Percentiles rank a stretch among this genome's conserved stretches.
These are phyloP conservation scores for Drosophila pegasa DNA, from an alignment of 2,888 invertebrate species.

Conservation along the genomic window DNA sequence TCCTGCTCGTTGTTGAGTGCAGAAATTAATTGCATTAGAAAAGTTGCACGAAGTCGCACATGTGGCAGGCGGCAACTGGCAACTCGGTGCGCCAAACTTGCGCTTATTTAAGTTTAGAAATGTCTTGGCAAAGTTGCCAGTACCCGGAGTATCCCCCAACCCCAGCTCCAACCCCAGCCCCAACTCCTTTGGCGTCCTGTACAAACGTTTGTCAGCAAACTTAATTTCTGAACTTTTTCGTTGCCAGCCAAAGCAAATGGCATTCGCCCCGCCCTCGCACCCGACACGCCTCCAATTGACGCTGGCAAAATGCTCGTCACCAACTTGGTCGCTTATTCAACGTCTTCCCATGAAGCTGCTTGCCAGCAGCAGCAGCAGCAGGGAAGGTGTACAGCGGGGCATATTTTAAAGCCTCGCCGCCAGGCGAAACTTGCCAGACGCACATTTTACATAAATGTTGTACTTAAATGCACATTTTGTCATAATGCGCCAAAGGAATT, in stretches of 20 bases:
- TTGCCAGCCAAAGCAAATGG: conserved; percentile 64
- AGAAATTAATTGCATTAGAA: conserved; percentile 81
- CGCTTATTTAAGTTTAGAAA: conserved; percentile 79
- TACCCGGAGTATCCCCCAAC: conserved; percentile 2
- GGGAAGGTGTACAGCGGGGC: conserved; percentile 49
- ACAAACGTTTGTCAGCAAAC: conserved; percentile 80
- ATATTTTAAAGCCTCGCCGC: conserved; percentile 67
- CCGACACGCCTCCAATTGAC: conserved; percentile 39
- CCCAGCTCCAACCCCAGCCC: not conserved
- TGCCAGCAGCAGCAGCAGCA: no score
- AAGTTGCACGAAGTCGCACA: conserved; percentile 73
- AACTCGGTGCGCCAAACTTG: conserved; percentile 68
- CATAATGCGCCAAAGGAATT: conserved; percentile 57
- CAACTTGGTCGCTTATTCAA: conserved; percentile 71
- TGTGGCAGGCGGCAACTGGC: conserved; percentile 60
- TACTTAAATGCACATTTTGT: conserved; percentile 81
- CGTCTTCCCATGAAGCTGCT: conserved; percentile 32
- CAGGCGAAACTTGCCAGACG: conserved; percentile 74
- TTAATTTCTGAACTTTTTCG: conserved; percentile 80
- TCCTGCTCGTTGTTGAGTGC: conserved; percentile 66
- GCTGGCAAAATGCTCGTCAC: conserved; percentile 75
- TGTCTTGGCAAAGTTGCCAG: conserved; percentile 68
- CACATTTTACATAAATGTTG: conserved; percentile 81
- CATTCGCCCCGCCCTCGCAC: conserved; percentile 28
- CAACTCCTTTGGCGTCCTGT: conserved; percentile 34